Evolutionary conservation across 1,140 invertebrate genomes (phyloP).

Genomic region (Drosophila funebris): DNA sequence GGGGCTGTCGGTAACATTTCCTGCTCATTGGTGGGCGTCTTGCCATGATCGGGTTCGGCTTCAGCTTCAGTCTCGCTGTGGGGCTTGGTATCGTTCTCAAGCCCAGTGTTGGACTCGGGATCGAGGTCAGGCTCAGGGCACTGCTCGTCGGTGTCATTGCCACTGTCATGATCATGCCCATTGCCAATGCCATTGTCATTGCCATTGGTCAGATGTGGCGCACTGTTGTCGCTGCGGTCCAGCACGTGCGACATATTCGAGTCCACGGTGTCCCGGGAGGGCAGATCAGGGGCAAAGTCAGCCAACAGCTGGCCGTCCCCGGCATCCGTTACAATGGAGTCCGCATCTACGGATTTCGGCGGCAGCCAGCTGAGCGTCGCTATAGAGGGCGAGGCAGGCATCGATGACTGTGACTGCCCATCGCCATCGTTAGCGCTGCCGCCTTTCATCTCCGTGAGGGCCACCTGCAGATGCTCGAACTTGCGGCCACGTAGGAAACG

Average conservation of each 20-base stretch:
- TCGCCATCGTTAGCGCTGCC: slow-evolving; percentile 79
- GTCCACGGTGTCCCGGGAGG: slow-evolving; percentile 87
- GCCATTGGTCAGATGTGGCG: slow-evolving; percentile 37
- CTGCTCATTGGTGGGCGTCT: slow-evolving; percentile 64
- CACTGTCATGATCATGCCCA: slow-evolving; percentile 61
- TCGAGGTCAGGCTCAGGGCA: slow-evolving; percentile 58
- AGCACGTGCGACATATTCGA: slow-evolving; percentile 85
- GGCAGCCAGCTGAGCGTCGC: slow-evolving; percentile 90
- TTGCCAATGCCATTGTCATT: slow-evolving; percentile 24
- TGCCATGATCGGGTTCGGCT: slow-evolving; percentile 33
- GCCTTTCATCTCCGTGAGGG: slow-evolving; percentile 88
- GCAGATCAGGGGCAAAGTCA: slow-evolving; percentile 86
- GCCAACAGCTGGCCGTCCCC: slow-evolving; percentile 82
- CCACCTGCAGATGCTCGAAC: slow-evolving; percentile 94
- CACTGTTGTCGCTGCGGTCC: slow-evolving; percentile 76
- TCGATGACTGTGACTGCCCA: slow-evolving; percentile 84
- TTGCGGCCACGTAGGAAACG: slow-evolving; percentile 94
- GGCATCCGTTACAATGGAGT: slow-evolving; percentile 85
- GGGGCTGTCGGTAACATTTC: slow-evolving; percentile 6
- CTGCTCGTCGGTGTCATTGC: slow-evolving; percentile 76
- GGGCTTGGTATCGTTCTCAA: not conserved
- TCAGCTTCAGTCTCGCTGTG: not conserved
- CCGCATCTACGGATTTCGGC: slow-evolving; percentile 85
- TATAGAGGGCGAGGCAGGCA: slow-evolving; percentile 88
- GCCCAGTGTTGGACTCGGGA: slow-evolving; percentile 4